These are phyloP conservation scores for Dexiosoma caninum DNA, from an alignment of 2,888 invertebrate species.

Conservation along the genomic window DNA sequence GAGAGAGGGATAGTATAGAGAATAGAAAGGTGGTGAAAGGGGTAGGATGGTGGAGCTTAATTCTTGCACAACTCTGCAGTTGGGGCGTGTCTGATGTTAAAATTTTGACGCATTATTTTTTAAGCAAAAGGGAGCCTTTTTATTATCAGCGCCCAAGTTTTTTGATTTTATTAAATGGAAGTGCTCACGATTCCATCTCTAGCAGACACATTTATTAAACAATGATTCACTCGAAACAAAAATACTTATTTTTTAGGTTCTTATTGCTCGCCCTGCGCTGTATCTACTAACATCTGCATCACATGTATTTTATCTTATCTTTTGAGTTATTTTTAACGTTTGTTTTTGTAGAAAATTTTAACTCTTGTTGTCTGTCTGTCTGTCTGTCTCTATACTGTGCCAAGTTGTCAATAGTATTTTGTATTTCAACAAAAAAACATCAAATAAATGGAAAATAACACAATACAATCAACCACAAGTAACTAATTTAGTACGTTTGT, in stretches of 20 bases:
- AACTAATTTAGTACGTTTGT: conserved; percentile 27
- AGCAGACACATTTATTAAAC: neutral
- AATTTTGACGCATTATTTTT: too few species aligned
- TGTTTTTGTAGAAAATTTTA: neutral
- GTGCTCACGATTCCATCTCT: neutral
- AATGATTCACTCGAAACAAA: conserved; percentile 14
- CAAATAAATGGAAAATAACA: conserved; percentile 14
- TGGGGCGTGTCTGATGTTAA: too few species aligned
- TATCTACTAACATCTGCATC: conserved; percentile 27
- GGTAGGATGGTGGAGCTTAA: too few species aligned
- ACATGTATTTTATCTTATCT: conserved; percentile 51
- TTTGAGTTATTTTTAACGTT: conserved; percentile 4
- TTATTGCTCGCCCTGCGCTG: neutral
- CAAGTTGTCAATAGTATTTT: conserved; percentile 50
- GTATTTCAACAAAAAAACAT: neutral
- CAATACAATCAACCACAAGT: conserved; percentile 11
- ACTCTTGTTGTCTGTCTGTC: neutral
- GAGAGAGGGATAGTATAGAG: too few species aligned
- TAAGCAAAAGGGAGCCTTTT: too few species aligned
- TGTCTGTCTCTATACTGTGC: conserved; percentile 16
- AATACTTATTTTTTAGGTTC: conserved; percentile 10
- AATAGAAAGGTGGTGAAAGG: too few species aligned
- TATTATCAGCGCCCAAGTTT: too few species aligned
- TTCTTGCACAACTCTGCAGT: too few species aligned
- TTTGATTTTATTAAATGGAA: too few species aligned